These are phyloP conservation scores for Varroa destructor DNA, from an alignment of 1,140 invertebrate species.

Conservation along the genomic window DNA sequence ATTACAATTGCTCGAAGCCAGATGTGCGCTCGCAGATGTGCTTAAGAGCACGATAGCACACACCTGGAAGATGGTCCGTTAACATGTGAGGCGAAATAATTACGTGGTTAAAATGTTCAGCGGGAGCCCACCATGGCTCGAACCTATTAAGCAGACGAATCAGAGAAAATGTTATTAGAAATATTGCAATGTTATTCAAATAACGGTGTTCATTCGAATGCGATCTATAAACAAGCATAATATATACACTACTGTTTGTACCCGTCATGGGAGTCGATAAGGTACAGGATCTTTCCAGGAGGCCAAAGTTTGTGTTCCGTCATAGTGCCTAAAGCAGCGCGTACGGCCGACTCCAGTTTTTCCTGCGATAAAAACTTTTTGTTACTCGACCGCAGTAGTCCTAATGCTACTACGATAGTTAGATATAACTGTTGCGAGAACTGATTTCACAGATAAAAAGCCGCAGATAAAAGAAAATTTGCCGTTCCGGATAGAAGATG, in stretches of 20 bases:
- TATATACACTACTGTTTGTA: constrained; percentile 27
- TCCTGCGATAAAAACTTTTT: too few relatives aligned
- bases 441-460: too few relatives aligned
- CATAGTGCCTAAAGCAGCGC: background rate
- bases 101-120: constrained; percentile 40
- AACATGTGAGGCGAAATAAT: constrained; percentile 42
- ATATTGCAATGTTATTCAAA: too few relatives aligned
- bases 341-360: background rate
- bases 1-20: too few relatives aligned
- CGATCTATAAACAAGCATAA: too few relatives aligned
- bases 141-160: constrained; percentile 33
- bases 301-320: constrained; percentile 33
- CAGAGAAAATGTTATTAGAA: background rate
- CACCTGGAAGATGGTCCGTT: constrained; percentile 41
- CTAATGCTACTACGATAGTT: too few relatives aligned
- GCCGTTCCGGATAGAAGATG: too few relatives aligned
- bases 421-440: too few relatives aligned
- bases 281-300: constrained; percentile 37
- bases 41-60: constrained; percentile 30
- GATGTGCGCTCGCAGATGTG: background rate
- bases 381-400: too few relatives aligned
- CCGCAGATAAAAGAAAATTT: too few relatives aligned
- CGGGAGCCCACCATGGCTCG: constrained; percentile 39
- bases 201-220: too few relatives aligned
- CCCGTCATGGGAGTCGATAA: constrained; percentile 35